Evolutionary conservation across 92 coral and sea anemone genomes (phyloP), one percentile per base, ranked within the genome.

Genomic region (Plumapathes pennacea): DNA sequence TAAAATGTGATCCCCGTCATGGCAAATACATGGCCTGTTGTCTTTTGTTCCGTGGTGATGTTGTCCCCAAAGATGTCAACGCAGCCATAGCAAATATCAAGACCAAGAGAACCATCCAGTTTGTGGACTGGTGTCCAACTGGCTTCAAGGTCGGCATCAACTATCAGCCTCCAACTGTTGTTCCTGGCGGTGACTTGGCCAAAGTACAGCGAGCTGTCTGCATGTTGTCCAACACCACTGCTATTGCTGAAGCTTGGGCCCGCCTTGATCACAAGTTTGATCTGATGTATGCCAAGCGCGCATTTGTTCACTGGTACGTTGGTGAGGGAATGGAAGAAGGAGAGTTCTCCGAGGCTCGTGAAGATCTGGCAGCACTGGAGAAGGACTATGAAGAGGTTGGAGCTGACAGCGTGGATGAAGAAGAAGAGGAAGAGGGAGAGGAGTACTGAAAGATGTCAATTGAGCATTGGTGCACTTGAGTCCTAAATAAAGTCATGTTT

Each of bases 311-410:
- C 72, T 90, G 97, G 97, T 90, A 90, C 69, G 96, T 89, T 33
- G 96, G 96, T 26, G 96, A 89, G 64, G 96, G 96, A 6, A 89
- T 89, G 96, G 96, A 89, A 28, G 96, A 89, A 54, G 97, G 97
- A 59, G 97, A 90, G 89, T 90, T 90, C 84, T 81, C 97, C 0
- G 97, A 90, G 68, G 97, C 97, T 20, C 97, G 97, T 32, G 97
- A 89, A 60, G 97, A 89, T 67, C 39, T 90, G 70, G 97, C 97
- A 20, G 90, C 90, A 0, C 66, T 90, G 68, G 97, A 90, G 80
- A 90, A 90, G 67, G 97, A 90, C 51, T 90, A 90, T 39, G 97
- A 90, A 42, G 97, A 90, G 54, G 97, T 89, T 63, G 91, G 97
- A 5, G 65, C 43, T 5, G 97, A 89, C 58, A 52, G 88, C 22